phyloP scores from a whole-genome alignment of 92 coral and sea anemone species.

The Paramuricea clavata region DNA sequence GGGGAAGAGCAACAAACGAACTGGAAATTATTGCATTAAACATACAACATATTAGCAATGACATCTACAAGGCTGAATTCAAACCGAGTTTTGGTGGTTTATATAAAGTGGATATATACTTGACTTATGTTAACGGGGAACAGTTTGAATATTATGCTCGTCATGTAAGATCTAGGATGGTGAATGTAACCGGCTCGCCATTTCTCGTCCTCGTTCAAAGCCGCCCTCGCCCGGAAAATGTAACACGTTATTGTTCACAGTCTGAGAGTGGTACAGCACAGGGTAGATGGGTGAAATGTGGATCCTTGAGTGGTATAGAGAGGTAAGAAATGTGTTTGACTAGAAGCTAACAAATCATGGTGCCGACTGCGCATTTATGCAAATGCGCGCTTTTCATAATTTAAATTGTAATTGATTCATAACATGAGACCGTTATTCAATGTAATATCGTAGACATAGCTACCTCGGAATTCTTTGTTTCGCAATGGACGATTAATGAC shows the following conservation, averaged over 20 bases:
- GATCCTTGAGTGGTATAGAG: conserved; percentile 88
- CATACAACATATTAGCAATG: conserved; percentile 75
- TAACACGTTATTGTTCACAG: conserved; percentile 87
- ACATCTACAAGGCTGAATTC: conserved; percentile 77
- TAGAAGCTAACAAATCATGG: neutral
- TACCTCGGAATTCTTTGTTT: too few relatives aligned
- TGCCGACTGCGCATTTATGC: neutral
- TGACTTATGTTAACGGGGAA: conserved; percentile 82
- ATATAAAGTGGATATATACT: conserved; percentile 80
- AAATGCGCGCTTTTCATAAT: too few relatives aligned
- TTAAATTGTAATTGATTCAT: too few relatives aligned
- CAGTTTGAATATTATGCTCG: conserved; percentile 73
- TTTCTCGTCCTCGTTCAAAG: conserved; percentile 80
- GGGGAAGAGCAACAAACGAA: conserved; percentile 21
- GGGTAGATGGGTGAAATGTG: conserved; percentile 98
- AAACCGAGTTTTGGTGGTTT: conserved; percentile 80
- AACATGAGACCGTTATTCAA: too few relatives aligned
- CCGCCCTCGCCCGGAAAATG: conserved; percentile 66
- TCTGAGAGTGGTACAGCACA: conserved; percentile 91
- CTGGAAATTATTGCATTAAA: conserved; percentile 1
- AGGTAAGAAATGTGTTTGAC: neutral
- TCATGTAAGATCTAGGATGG: conserved; percentile 79
- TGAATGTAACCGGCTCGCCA: conserved; percentile 85
- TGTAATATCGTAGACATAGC: too few relatives aligned
- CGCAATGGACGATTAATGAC: too few relatives aligned